Evolutionary conservation across 64 coral and sea anemone genomes (phyloP), one percentile per base, ranked within the genome.

Genomic region (Montipora sp.): DNA sequence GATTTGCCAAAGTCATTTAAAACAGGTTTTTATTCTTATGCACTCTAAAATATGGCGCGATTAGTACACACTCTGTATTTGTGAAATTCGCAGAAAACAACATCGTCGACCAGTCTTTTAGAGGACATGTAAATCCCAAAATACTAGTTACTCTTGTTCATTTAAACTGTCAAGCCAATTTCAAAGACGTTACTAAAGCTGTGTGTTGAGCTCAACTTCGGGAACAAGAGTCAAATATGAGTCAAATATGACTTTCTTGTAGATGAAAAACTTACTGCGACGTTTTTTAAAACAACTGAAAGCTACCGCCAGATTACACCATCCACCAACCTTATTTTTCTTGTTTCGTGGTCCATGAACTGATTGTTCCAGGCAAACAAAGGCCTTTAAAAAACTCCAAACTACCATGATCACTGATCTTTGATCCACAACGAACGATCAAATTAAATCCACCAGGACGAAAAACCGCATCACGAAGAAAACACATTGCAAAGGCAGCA

Each of bases 331-430:
- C 82, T 85, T 65, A 49, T 85, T 70, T 85, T 24, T 50, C 45
- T 49, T 19, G 15, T 59, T 47, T 16, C 18, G 5, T 16, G 8
- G 5, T 50, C 71, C 65, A 16, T 72, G 45, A 9, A 49, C 46
- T 1, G 61, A 20, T 6, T 70, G 46, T 66, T 63, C 82, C 82
- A 85, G 27, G 65, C 82, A 85, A 49, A 46, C 65, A 71, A 85
- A 70, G 43, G 43, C 65, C 65, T 71, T 85, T 0, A 85, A 71
- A 71, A 85, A 73, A 49, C 18, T 71, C 82, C 82, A 85, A 7
- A 85, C 20, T 6, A 71, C 9, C 82, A 85, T 85, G 82, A 85
- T 73, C 82, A 49, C 71, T 85, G 45, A 15, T 71, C 63, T 85
- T 85, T 85, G 82, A 85, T 71, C 65, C 45, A n/a, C 44, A 5